phyloP scores from a whole-genome alignment of 2,888 invertebrate species.

The Orthosia cruda region DNA sequence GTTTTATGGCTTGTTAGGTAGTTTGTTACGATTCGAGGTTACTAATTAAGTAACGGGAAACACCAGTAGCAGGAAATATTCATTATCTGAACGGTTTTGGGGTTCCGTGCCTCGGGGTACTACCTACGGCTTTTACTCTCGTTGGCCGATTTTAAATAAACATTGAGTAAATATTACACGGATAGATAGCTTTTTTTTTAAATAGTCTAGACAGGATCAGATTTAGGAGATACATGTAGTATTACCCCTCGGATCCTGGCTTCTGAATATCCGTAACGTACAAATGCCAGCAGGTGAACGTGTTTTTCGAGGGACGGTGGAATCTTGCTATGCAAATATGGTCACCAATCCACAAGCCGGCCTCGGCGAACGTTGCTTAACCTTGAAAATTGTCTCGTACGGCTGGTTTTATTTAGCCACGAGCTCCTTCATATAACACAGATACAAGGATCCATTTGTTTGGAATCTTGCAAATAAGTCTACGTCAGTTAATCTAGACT shows the following conservation, averaged over 20 bases:
- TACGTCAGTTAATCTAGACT: neutral
- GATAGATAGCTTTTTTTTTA: neutral
- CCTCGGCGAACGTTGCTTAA: too few relatives aligned
- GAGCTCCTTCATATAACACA: neutral
- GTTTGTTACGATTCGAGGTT: slow-evolving; percentile 83
- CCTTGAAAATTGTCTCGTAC: too few relatives aligned
- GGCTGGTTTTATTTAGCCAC: too few relatives aligned
- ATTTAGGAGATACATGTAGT: neutral
- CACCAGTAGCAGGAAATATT: slow-evolving; percentile 83
- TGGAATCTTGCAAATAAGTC: neutral
- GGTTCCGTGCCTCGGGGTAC: slow-evolving; percentile 45
- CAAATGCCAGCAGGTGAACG: too few relatives aligned
- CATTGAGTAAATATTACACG: slow-evolving; percentile 16
- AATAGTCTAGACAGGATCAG: neutral
- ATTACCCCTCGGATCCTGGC: too few relatives aligned
- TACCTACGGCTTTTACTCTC: slow-evolving; percentile 43
- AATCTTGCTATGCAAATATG: too few relatives aligned
- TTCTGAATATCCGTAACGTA: too few relatives aligned
- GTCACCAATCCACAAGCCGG: too few relatives aligned
- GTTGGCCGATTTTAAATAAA: slow-evolving; percentile 32
- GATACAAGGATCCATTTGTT: neutral
- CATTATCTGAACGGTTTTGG: slow-evolving; percentile 67
- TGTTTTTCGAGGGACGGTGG: too few relatives aligned
- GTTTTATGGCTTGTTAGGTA: slow-evolving; percentile 89
- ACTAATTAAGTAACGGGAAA: slow-evolving; percentile 85